phyloP scores from a whole-genome alignment of 2,888 invertebrate species.

The Nymphalis urticae region DNA sequence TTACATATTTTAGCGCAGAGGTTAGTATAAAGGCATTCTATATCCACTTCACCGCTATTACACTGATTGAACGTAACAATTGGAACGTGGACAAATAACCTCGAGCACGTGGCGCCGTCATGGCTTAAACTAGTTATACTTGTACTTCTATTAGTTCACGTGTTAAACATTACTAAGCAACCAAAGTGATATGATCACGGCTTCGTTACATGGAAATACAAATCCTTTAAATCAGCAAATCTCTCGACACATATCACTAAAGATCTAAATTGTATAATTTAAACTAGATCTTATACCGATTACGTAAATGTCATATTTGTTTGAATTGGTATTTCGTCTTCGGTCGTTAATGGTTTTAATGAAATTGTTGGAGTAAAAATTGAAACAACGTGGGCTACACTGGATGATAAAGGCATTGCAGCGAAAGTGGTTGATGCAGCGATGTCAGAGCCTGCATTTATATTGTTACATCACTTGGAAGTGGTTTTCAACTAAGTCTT shows the following conservation, averaged over 20 bases:
- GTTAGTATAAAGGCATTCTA: slow-evolving; percentile 24
- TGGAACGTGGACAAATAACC: slow-evolving; percentile 43
- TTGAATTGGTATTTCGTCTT: not conserved
- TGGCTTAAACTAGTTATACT: slow-evolving; percentile 46
- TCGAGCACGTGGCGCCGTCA: slow-evolving; percentile 47
- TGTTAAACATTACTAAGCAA: slow-evolving; percentile 27
- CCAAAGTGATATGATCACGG: slow-evolving; percentile 40
- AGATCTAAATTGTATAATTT: not conserved
- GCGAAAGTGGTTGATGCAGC: slow-evolving; percentile 33
- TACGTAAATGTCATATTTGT: not conserved
- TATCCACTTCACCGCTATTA: slow-evolving; percentile 30
- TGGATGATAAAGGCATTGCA: slow-evolving; percentile 27
- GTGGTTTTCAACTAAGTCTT: slow-evolving; percentile 39
- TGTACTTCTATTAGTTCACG: slow-evolving; percentile 39
- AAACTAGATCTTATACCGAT: not conserved
- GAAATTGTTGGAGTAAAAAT: slow-evolving; percentile 14
- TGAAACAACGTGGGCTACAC: slow-evolving; percentile 13
- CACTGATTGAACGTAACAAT: slow-evolving; percentile 42
- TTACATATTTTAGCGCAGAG: slow-evolving; percentile 3
- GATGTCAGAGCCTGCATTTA: slow-evolving; percentile 36
- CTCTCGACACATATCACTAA: not conserved
- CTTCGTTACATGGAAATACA: slow-evolving; percentile 42
- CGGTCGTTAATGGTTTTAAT: not conserved
- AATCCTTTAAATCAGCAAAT: slow-evolving; percentile 16
- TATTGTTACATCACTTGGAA: slow-evolving; percentile 36